Evolutionary conservation across 2,797 vertebrate genomes (phyloP).

Genomic region (Intellagama lesueurii): DNA sequence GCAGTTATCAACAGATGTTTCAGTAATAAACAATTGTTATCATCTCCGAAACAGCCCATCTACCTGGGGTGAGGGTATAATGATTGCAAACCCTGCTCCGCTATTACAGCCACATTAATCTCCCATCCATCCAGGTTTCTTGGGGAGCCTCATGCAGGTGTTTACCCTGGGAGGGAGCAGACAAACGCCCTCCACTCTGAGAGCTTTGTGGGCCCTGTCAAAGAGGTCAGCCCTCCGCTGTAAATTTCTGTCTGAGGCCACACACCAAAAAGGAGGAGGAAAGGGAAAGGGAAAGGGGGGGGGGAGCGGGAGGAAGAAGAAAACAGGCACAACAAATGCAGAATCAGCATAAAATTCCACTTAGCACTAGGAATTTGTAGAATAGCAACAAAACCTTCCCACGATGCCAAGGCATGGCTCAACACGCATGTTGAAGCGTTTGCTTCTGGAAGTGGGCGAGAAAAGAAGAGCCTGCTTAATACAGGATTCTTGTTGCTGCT

Average conservation of each 20-base stretch:
- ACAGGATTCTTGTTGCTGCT: background rate
- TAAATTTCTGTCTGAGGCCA: conserved; percentile 84
- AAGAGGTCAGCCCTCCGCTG: conserved; percentile 76
- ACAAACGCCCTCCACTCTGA: conserved; percentile 72
- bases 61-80: conserved; percentile 84
- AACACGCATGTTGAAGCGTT: background rate
- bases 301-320: background rate
- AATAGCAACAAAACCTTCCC: background rate
- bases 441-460: background rate
- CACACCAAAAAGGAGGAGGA: conserved; percentile 71
- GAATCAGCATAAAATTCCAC: conserved; percentile 20
- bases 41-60: conserved; percentile 79
- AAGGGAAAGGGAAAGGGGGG: conserved; percentile 1
- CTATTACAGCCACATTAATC: conserved; percentile 82
- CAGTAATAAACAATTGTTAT: conserved; percentile 86
- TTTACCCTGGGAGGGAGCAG: conserved; percentile 74
- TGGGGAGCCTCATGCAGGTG: conserved; percentile 80
- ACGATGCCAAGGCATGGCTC: conserved; percentile 21
- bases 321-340: conserved; percentile 31
- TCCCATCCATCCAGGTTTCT: conserved; percentile 82
- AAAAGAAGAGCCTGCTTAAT: background rate
- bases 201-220: conserved; percentile 69
- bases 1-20: conserved; percentile 88
- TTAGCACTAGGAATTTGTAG: conserved; percentile 1
- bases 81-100: conserved; percentile 72